A percentile compares a stretch with the other conserved stretches of the same genome.
These are phyloP conservation scores for Heliconius ethilla DNA, from an alignment of 2,888 invertebrate species.

Conservation along the genomic window DNA sequence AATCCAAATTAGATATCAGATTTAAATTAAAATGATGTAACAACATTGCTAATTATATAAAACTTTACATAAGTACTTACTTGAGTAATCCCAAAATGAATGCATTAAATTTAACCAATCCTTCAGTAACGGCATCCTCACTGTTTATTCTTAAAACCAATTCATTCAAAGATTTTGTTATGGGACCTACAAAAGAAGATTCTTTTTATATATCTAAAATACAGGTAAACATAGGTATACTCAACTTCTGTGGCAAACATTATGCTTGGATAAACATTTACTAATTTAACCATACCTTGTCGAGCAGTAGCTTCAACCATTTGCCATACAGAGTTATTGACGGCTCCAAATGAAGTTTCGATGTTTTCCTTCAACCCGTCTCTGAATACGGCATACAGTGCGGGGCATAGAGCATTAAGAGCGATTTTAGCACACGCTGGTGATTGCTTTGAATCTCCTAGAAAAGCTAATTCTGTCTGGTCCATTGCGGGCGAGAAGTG, in stretches of 20 bases:
- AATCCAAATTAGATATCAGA: neutral
- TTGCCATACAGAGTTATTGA: slow-evolving; percentile 94
- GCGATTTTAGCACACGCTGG: slow-evolving; percentile 88
- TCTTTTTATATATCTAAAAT: neutral
- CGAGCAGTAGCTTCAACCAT: slow-evolving; percentile 94
- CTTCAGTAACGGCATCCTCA: slow-evolving; percentile 91
- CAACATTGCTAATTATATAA: neutral
- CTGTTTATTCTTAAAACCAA: slow-evolving; percentile 91
- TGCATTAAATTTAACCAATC: slow-evolving; percentile 93
- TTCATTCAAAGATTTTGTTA: slow-evolving; percentile 91
- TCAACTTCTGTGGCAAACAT: too few relatives aligned
- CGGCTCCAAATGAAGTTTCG: slow-evolving; percentile 92
- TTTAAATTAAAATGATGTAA: neutral
- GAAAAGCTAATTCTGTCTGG: slow-evolving; percentile 81
- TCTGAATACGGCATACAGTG: slow-evolving; percentile 90
- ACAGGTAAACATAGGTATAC: too few relatives aligned
- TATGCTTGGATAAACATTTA: neutral
- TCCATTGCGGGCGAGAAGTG: slow-evolving; percentile 86
- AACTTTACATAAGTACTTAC: slow-evolving; percentile 76
- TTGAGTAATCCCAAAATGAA: slow-evolving; percentile 93
- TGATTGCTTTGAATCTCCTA: slow-evolving; percentile 83
- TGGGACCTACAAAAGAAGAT: slow-evolving; percentile 80
- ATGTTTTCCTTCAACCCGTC: slow-evolving; percentile 92
- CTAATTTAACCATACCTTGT: slow-evolving; percentile 80
- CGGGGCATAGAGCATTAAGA: slow-evolving; percentile 89